Percentiles rank a stretch among this genome's conserved stretches.
Evolutionary conservation across 2,888 invertebrate species (phyloP).

Genomic region (Cosmia pyralina): DNA sequence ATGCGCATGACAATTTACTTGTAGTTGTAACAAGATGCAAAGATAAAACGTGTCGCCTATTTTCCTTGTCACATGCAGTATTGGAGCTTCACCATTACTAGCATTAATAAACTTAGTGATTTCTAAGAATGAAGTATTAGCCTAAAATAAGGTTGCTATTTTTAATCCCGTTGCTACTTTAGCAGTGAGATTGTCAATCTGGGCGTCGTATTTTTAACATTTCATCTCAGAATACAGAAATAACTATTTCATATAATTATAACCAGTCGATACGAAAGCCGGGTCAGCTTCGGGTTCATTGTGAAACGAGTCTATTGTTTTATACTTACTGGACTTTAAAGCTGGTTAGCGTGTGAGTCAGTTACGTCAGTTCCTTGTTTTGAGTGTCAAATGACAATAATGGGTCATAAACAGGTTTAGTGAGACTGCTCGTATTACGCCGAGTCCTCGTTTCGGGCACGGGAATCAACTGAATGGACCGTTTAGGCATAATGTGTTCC

Average conservation of each 20-base stretch:
- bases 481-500: constrained; percentile 22
- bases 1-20: constrained; percentile 51
- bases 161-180: constrained; percentile 51
- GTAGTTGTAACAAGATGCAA: constrained; percentile 36
- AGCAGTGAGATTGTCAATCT: constrained; percentile 56
- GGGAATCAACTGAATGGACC: constrained; percentile 49
- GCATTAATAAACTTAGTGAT: constrained; percentile 34
- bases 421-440: constrained; percentile 58
- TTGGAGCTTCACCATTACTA: constrained; percentile 14
- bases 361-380: constrained; percentile 76
- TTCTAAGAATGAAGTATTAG: constrained; percentile 48
- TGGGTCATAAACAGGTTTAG: constrained; percentile 73
- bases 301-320: constrained; percentile 68
- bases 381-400: constrained; percentile 72
- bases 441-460: constrained; percentile 39
- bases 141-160: constrained; percentile 54
- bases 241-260: no score
- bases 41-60: constrained; percentile 34
- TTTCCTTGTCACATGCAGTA: constrained; percentile 39
- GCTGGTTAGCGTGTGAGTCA: constrained; percentile 36
- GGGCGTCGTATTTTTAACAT: constrained; percentile 62
- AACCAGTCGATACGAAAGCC: constrained; percentile 68
- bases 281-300: constrained; percentile 63
- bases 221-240: no score
- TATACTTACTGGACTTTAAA: constrained; percentile 61